A percentile compares a stretch with the other conserved stretches of the same genome.
Evolutionary conservation across 2,113 vertebrate species (phyloP).

Genomic region (Chroicocephalus ridibundus): DNA sequence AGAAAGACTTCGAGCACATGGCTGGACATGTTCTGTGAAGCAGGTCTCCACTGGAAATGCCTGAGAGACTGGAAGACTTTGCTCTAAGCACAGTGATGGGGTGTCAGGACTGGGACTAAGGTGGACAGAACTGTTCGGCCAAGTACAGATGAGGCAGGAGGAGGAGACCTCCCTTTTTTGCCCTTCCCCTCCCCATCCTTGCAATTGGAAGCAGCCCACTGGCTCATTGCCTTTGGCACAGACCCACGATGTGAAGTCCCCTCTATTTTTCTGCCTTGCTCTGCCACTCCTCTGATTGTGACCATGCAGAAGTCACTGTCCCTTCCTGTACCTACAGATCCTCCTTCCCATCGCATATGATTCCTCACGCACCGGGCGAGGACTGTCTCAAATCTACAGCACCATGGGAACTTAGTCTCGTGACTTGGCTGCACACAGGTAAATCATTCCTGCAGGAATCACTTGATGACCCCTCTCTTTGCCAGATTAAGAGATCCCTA

Average conservation of each 20-base stretch:
- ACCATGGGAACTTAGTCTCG: background rate
- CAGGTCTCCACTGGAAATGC: background rate
- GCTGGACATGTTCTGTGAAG: background rate
- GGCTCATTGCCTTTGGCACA: background rate
- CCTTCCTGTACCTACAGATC: background rate
- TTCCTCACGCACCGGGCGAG: background rate
- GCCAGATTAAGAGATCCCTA: background rate
- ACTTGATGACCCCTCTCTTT: background rate
- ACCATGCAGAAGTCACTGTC: background rate
- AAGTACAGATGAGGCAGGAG: background rate
- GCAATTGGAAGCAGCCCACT: background rate
- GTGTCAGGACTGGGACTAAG: background rate
- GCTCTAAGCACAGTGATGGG: background rate
- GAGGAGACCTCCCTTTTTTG: rapidly evolving
- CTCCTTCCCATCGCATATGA: background rate
- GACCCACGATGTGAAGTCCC: background rate
- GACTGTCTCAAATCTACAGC: background rate
- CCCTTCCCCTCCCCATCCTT: background rate
- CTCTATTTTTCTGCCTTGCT: background rate
- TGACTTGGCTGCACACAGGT: background rate
- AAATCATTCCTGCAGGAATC: background rate
- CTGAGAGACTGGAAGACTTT: background rate
- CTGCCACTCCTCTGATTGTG: background rate
- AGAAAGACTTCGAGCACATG: background rate
- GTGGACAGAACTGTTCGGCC: background rate